These are phyloP conservation scores for Pseudorasbora parva DNA, from an alignment of 2,113 vertebrate species.

Conservation along the genomic window DNA sequence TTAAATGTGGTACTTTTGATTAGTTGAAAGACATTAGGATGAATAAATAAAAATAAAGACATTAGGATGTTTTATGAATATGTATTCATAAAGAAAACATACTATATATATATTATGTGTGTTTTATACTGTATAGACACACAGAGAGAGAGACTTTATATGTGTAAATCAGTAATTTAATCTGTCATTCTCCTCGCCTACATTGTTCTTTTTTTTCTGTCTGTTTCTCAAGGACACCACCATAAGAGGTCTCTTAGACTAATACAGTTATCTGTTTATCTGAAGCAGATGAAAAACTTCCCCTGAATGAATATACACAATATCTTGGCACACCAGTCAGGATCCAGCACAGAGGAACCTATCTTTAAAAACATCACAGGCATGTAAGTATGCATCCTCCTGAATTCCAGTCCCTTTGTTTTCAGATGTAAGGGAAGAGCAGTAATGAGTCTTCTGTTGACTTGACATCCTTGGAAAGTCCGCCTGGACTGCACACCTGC, in stretches of 20 bases:
- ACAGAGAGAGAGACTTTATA: not conserved
- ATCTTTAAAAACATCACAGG: slow-evolving; percentile 71
- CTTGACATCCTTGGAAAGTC: slow-evolving; percentile 81
- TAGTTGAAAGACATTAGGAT: no score
- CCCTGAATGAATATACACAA: slow-evolving; percentile 59
- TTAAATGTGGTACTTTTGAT: no score
- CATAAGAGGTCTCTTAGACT: not conserved
- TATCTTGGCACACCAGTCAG: slow-evolving; percentile 68
- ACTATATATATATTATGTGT: no score
- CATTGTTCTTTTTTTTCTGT: not conserved
- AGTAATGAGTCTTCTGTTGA: slow-evolving; percentile 73
- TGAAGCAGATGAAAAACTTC: slow-evolving; percentile 63
- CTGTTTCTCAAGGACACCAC: not conserved
- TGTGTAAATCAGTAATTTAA: not conserved
- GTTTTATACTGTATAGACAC: no score
- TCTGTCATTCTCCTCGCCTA: not conserved
- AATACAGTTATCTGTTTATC: slow-evolving; percentile 40
- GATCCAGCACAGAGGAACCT: slow-evolving; percentile 66
- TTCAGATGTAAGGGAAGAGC: slow-evolving; percentile 71
- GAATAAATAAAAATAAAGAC: no score
- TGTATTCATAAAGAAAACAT: no score
- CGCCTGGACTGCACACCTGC: slow-evolving; percentile 74
- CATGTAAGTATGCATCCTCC: slow-evolving; percentile 74
- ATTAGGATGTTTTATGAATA: no score
- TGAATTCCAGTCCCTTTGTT: slow-evolving; percentile 80